These are phyloP conservation scores for Scaptomyza pallida DNA, from an alignment of 1,140 invertebrate genomes.

Conservation along the genomic window DNA sequence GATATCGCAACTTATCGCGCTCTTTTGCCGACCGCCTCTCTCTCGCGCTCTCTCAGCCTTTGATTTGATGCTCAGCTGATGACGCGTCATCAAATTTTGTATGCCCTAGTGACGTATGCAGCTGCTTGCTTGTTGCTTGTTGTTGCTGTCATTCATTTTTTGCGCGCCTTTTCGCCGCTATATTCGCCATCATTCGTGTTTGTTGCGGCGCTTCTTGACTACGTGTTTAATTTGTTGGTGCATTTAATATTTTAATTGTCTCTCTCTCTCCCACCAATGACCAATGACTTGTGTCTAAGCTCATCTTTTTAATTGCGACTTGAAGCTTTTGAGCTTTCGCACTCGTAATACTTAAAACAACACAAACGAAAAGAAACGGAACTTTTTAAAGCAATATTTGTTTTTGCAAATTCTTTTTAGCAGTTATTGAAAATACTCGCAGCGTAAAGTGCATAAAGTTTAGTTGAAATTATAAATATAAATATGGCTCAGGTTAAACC, in stretches of 20 bases:
- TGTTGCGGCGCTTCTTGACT: constrained; percentile 10
- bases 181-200: constrained; percentile 24
- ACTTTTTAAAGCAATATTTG: constrained; percentile 42
- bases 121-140: constrained; percentile 2
- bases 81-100: constrained; percentile 49
- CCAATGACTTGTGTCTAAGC: constrained; percentile 13
- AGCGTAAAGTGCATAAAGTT: constrained; percentile 50
- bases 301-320: constrained; percentile 40
- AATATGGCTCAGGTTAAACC: constrained; percentile 83
- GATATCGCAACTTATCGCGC: constrained; percentile 33
- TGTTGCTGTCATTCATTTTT: constrained; percentile 5
- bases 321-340: constrained; percentile 17
- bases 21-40: too few species aligned
- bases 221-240: constrained; percentile 37
- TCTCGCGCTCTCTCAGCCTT: neutral
- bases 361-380: constrained; percentile 17
- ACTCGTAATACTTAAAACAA: neutral
- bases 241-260: constrained; percentile 27
- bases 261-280: constrained; percentile 1
- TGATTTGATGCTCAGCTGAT: constrained; percentile 35
- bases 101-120: constrained; percentile 48
- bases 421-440: constrained; percentile 57
- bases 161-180: constrained; percentile 41
- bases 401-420: constrained; percentile 16
- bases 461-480: constrained; percentile 62